Conservation (phyloP, 2,113 vertebrate species). For the Solea senegalensis region DNA sequence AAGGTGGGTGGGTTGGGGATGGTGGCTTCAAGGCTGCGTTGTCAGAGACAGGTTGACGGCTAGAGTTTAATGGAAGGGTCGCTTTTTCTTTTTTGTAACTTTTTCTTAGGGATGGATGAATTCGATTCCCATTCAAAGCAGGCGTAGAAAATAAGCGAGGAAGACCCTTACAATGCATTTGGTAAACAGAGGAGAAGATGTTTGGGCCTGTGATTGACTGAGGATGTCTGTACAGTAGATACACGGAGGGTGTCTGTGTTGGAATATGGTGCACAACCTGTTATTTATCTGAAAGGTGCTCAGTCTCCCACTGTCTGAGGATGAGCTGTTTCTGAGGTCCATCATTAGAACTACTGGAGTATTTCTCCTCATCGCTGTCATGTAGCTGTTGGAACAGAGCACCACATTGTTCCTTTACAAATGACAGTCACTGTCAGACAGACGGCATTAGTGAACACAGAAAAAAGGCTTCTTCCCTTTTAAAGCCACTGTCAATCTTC, state of each 20-base stretch:
- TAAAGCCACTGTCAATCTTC: constrained; percentile 80
- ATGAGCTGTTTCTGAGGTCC: constrained; percentile 68
- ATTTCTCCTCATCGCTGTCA: constrained; percentile 76
- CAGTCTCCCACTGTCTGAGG: constrained; percentile 59
- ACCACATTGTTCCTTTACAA: constrained; percentile 78
- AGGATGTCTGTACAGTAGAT: constrained; percentile 54
- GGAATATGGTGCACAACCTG: constrained; percentile 59
- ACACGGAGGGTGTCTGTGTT: constrained; percentile 32
- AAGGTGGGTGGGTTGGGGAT: constrained; percentile 60
- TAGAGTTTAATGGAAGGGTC: constrained; percentile 73
- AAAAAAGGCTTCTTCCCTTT: constrained; percentile 74
- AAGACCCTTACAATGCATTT: constrained; percentile 49
- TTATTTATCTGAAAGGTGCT: constrained; percentile 74
- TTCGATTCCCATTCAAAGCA: constrained; percentile 47
- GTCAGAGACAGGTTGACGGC: constrained; percentile 75
- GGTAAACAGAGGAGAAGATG: constrained; percentile 68
- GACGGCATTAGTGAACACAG: constrained; percentile 69
- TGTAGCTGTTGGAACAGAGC: constrained; percentile 73
- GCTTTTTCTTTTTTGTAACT: constrained; percentile 49
- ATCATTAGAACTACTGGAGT: constrained; percentile 79
- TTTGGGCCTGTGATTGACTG: constrained; percentile 69
- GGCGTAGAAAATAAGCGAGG: constrained; percentile 15
- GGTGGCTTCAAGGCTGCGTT: constrained; percentile 69
- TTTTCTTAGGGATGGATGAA: constrained; percentile 64
- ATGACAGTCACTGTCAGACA: constrained; percentile 81